Evolutionary conservation across 2,888 invertebrate genomes (phyloP), one percentile per base, ranked within the genome.

Genomic region (Athalia circularis): DNA sequence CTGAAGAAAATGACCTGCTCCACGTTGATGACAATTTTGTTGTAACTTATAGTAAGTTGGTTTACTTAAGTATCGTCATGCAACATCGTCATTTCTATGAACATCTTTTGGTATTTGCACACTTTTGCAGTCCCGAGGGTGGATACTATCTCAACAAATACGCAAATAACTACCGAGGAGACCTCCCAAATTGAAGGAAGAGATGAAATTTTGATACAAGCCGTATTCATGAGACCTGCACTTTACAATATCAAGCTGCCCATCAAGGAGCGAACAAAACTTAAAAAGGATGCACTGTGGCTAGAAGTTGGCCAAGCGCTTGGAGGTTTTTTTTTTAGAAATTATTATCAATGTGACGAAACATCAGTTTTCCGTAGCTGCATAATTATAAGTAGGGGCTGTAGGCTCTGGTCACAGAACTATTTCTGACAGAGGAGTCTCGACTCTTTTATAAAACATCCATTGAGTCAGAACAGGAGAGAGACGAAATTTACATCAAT

Each of bases 271-370:
- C 62, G 43, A 43, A 62, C 29, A 29, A 62, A 62, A 62, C 62
- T 43, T 43, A 62, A 62, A 62, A 62, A 62, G 43, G 43, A 62
- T 62, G 62, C 62, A 62, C 62, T 62, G 62, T 62, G 62, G 62
- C 43, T 15, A 15, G 62, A 62, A 62, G 62, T 62, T 15, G 43
- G 62, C 62, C 15, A 62, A 15, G 62, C 43, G 62, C 62, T 62
- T 62, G 62, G 62, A 62, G 62, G 62, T 62, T 62, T 29, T 15
- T 9, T 9, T 62, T 62, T 29, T 15, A 43, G 15, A 29, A 62
- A 62, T 62, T 62, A 62, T 43, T 29, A 62, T 29, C 62, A 4
- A 43, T 43, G 43, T 62, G 62, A 29, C 62, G 15, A 29, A 62
- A 29, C 43, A 62, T 29, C 62, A 62, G 29, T 29, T 29, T 29